A percentile compares a stretch with the other conserved stretches of the same genome.
Evolutionary conservation across 2,797 vertebrate species (phyloP).

Genomic region (Naso thynnoides): DNA sequence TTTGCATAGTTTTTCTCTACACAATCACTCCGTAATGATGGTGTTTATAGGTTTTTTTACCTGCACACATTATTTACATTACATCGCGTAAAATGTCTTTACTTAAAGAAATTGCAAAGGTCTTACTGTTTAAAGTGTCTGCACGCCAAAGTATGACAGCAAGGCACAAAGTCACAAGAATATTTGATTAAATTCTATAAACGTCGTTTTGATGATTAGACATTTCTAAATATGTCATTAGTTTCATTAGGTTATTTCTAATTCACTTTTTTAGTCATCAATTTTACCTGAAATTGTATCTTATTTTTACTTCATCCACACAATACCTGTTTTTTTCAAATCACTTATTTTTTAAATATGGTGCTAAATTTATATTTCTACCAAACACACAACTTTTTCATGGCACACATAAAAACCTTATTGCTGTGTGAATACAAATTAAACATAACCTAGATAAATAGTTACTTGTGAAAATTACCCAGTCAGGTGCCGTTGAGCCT

Average conservation of each 20-base stretch:
- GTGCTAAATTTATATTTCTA: background rate
- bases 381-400: background rate
- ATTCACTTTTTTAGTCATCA: conserved; percentile 11
- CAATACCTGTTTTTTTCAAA: background rate
- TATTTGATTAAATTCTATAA: conserved; percentile 21
- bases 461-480: too few relatives aligned
- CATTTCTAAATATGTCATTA: background rate
- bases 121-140: conserved; percentile 13
- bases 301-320: background rate
- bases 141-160: background rate
- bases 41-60: conserved; percentile 1
- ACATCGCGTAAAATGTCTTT: background rate
- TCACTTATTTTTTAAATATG: background rate
- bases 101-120: conserved; percentile 1
- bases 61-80: background rate
- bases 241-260: background rate
- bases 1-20: background rate
- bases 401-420: background rate
- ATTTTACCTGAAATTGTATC: too few relatives aligned
- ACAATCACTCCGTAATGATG: background rate
- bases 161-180: conserved; percentile 14
- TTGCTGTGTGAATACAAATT: background rate
- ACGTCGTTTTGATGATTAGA: conserved; percentile 8
- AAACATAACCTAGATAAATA: too few relatives aligned
- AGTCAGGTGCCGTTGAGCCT: too few relatives aligned